phyloP scores from a whole-genome alignment of 2,888 invertebrate species.

The Actias luna region DNA sequence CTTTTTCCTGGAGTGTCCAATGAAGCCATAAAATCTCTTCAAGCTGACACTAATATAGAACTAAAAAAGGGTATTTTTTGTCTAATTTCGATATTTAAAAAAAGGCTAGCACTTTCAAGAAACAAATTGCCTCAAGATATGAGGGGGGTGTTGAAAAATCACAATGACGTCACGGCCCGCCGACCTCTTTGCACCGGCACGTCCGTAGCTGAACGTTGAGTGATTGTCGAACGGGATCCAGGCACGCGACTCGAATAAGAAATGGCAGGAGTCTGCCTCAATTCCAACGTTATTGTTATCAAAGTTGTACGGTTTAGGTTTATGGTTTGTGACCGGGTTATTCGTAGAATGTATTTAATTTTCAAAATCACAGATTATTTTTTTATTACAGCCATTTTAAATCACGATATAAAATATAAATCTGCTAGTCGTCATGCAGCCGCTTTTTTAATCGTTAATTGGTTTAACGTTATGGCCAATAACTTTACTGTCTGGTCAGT shows the following conservation, averaged over 20 bases:
- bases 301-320: constrained; percentile 1
- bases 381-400: no score
- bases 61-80: no score
- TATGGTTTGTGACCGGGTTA: neutral
- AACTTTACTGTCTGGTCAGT: no score
- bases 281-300: constrained; percentile 5
- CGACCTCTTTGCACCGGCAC: constrained; percentile 2
- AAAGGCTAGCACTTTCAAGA: neutral
- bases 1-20: no score
- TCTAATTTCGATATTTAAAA: neutral
- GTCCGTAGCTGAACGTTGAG: constrained; percentile 4
- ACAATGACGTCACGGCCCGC: constrained; percentile 24
- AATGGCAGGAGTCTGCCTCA: neutral
- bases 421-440: no score
- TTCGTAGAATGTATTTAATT: neutral
- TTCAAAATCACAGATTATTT: neutral
- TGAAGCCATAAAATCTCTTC: no score
- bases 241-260: constrained; percentile 8
- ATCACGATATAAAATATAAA: neutral
- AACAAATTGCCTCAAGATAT: constrained; percentile 11
- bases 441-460: no score
- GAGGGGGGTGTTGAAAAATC: constrained; percentile 23
- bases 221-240: constrained; percentile 6
- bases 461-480: no score
- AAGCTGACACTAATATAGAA: no score